These are phyloP conservation scores for Oncorhynchus keta DNA, from an alignment of 2,113 vertebrate genomes.

Conservation along the genomic window DNA sequence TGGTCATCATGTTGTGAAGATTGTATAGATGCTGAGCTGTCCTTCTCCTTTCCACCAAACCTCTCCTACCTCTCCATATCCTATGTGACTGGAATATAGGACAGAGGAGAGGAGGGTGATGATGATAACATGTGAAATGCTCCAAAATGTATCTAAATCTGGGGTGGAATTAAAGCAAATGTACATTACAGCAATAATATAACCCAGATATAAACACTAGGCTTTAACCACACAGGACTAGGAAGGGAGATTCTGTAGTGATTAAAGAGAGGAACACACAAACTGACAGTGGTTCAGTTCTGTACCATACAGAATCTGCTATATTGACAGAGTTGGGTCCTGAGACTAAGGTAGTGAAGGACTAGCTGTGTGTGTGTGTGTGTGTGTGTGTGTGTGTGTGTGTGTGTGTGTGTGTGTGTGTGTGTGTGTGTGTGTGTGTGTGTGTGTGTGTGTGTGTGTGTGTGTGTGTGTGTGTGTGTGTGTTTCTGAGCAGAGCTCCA, in stretches of 20 bases:
- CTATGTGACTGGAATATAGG: not conserved
- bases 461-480: not conserved
- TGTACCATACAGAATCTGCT: no score
- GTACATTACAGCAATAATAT: not conserved
- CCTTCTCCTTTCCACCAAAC: not conserved
- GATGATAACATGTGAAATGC: not conserved
- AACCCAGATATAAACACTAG: not conserved
- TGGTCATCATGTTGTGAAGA: constrained; percentile 8
- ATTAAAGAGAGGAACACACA: not conserved
- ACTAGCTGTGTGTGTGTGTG: not conserved
- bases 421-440: no score
- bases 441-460: no score
- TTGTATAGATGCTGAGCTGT: not conserved
- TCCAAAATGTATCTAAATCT: not conserved
- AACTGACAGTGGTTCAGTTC: not conserved
- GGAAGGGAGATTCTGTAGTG: no score
- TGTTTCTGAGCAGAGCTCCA: constrained; percentile 48
- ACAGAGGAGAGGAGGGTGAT: not conserved
- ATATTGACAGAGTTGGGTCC: no score
- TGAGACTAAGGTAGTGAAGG: no score
- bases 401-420: no score
- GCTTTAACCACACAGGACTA: not conserved
- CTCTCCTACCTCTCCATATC: not conserved
- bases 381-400: no score
- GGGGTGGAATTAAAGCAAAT: not conserved